Evolutionary conservation across 2,888 invertebrate genomes (phyloP).

Genomic region (Periphyllus acericola): DNA sequence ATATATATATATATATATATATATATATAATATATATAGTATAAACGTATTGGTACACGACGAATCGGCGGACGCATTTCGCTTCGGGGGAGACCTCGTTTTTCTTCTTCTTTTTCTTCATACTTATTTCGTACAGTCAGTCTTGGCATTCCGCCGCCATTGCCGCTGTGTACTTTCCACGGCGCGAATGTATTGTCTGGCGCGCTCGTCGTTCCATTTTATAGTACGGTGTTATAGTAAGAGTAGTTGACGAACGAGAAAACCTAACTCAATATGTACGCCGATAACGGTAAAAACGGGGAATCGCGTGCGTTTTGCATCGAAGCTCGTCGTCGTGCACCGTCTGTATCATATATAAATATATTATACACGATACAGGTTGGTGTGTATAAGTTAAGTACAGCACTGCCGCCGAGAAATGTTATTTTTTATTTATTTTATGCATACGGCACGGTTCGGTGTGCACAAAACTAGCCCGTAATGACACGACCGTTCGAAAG

Average conservation of each 20-base stretch:
- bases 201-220: neutral
- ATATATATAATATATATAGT: neutral
- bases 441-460: too few relatives aligned
- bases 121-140: neutral
- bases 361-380: too few relatives aligned
- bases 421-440: too few relatives aligned
- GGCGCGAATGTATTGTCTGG: neutral
- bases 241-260: neutral
- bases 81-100: constrained; percentile 3
- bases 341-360: neutral
- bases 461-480: too few relatives aligned
- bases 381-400: neutral
- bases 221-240: neutral
- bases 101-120: neutral
- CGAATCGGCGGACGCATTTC: neutral
- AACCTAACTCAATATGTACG: neutral
- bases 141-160: neutral
- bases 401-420: too few relatives aligned
- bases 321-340: neutral
- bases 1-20: neutral
- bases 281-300: constrained; percentile 14
- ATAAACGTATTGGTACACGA: neutral
- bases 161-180: constrained; percentile 4
- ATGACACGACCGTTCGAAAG: neutral
- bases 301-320: constrained; percentile 22